Evolutionary conservation across 2,113 vertebrate species (phyloP), one percentile per base, ranked within the genome.

Genomic region (Hepsetus odoe): DNA sequence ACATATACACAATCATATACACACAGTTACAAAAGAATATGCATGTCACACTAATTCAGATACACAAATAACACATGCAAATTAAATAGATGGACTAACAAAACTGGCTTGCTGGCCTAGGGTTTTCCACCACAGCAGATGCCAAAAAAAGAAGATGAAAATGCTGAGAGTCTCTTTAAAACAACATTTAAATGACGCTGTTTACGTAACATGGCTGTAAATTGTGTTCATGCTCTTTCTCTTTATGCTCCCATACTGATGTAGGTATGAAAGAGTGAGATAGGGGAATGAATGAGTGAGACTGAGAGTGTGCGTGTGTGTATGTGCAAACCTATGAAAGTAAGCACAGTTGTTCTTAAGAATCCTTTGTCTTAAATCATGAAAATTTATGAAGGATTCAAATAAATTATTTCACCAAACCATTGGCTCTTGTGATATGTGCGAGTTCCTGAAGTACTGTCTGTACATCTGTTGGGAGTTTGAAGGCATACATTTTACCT

Each of bases 381-480:
- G 80, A 69, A 68, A 66, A 88, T 49, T 78, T 82, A 51, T 81
- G 82, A 85, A 83, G 58, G 81, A 73, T 83, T 84, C 65, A 74
- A 89, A 90, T 88, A 88, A 90, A 91, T 84, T 67, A 85, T 87
- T 85, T 85, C 74, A 75, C 80, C 69, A 85, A 79, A 82, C 62
- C 30, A 51, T 30, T 26, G 18, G 18, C 18, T 66, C 20, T 20
- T 80, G 73, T 56, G n/a, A 56, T 61, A 5, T 44, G 24, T 74
- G 51, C 3, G 24, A 28, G n/a, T 16, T 4, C 20, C 24, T 18
- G 30, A 22, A 61, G 10, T 59, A 5, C 1, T 58, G 32, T 33
- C 22, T 77, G 28, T 20, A 44, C 26, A 28, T 59, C 20, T 22
- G 20, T 55, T 55, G 51, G 46, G 46, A 49, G 2, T 46, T 46